Evolutionary conservation across 2,797 vertebrate genomes (phyloP), one percentile per base, ranked within the genome.

Genomic region (Hydrocynus forskahlii): DNA sequence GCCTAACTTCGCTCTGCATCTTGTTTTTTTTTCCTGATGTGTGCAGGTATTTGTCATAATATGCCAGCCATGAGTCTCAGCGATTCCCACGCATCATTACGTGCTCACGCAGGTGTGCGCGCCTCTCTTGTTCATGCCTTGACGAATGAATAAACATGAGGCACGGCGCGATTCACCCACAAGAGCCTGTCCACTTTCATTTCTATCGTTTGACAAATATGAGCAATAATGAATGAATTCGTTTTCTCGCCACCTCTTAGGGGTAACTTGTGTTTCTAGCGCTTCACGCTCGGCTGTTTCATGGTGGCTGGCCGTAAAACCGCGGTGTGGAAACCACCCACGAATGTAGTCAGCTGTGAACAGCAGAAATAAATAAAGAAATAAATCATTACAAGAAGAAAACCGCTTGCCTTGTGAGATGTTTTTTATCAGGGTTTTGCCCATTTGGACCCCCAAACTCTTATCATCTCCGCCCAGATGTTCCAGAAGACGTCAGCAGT

Each of bases 201-300:
- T 79, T 78, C 52, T 79, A 75, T 83, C 76, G 70, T 75, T 75
- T 79, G 71, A 79, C 81, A 85, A 89, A 81, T 68, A 50, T 16
- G 38, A 62, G 64, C 54, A 76, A 60, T 85, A 73, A 86, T 85
- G 80, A 90, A 83, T 71, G 76, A 81, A 68, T 86, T 57, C 80
- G 73, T 88, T 29, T 78, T 82, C 76, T 78, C 59, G 52, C 40
- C 71, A 81, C 64, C 81, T 87, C 83, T 83, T 79, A 2, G 68
- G 84, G 85, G 40, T 38, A n/a, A 76, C 71, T 54, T 75, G 64
- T 70, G 81, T 75, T 79, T 79, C 57, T 75, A 75, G 63, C 64
- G 63, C 70, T 79, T 83, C 81, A 70, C 63, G 71, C 81, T 79
- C 63, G 60, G 63, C 71, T 79, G 70, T 83, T 83, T 74, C 54